Percentiles rank a stretch among this genome's conserved stretches.
Conservation (phyloP, 1,140 invertebrate genomes). For the fruit fly (Drosophila melanogaster) region Release_6_plus_ISO1_MT NT_033777.3:5568001-5568500, state of each 20-base stretch:
- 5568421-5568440: slow-evolving; percentile 86
- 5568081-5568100: slow-evolving; percentile 87
- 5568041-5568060: slow-evolving; percentile 86
- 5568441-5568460: slow-evolving; percentile 70
- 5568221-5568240: slow-evolving; percentile 87
- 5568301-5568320: slow-evolving; percentile 82
- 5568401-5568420: slow-evolving; percentile 88
- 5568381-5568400: slow-evolving; percentile 88
- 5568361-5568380: slow-evolving; percentile 86
- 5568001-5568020: slow-evolving; percentile 88
- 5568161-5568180: slow-evolving; percentile 84
- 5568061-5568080: slow-evolving; percentile 88
- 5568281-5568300: slow-evolving; percentile 85
- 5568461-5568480: slow-evolving; percentile 94
- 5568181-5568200: slow-evolving; percentile 83
- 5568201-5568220: slow-evolving; percentile 87
- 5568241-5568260: slow-evolving; percentile 85
- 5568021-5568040: slow-evolving; percentile 85
- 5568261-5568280: slow-evolving; percentile 27
- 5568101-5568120: slow-evolving; percentile 88
- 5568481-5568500: slow-evolving; percentile 95
- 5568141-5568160: slow-evolving; percentile 87
- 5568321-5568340: slow-evolving; percentile 86
- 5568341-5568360: slow-evolving; percentile 83
- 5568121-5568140: slow-evolving; percentile 88